Evolutionary conservation across 2,113 vertebrate species (phyloP), one percentile per base, ranked within the genome.

Genomic region (Lynx canadensis): DNA sequence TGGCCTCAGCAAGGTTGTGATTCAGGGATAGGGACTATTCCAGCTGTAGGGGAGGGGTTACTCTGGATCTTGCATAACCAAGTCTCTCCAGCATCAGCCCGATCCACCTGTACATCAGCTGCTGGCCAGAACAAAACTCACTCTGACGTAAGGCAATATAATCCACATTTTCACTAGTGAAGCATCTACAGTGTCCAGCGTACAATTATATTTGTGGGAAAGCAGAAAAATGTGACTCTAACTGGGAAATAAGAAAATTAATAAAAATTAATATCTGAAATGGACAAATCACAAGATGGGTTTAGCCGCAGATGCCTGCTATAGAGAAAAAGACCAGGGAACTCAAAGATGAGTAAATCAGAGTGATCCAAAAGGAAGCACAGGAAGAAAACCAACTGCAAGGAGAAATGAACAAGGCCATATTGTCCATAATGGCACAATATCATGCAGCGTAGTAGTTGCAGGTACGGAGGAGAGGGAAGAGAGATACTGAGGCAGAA

Each of bases 201-300:
- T 52, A n/a, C 1, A 89, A 2, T 80, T 73, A 11, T 15, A 15
- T 45, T 79, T 83, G 38, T 27, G 36, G 68, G 82, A 73, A 79
- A 45, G 18, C 45, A 27, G 31, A 66, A 79, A 68, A 57, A 23
- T 48, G 3, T 48, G 86, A 94, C 15, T 57, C 21, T 60, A 52
- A 41, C 19, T 3, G 63, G n/a, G 27, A 18, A 76, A 45, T 52
- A 0, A 29, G 68, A 74, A 96, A 78, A 25, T 8, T 65, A 11
- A 79, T 50, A 78, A 55, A 94, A 57, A 94, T 45, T 76, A 80
- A 9, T 82, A 33, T 63, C 45, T 92, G 76, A 95, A 91, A 36
- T 78, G 50, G 83, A 93, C 52, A 95, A 68, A 71, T 76, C 7
- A 48, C 8, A 7, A 78, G 41, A n/a, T 83, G 38, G n/a, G 16